Base-by-base conservation (phyloP, 2,797 vertebrate species). In the Enteromius viviparus region DNA sequence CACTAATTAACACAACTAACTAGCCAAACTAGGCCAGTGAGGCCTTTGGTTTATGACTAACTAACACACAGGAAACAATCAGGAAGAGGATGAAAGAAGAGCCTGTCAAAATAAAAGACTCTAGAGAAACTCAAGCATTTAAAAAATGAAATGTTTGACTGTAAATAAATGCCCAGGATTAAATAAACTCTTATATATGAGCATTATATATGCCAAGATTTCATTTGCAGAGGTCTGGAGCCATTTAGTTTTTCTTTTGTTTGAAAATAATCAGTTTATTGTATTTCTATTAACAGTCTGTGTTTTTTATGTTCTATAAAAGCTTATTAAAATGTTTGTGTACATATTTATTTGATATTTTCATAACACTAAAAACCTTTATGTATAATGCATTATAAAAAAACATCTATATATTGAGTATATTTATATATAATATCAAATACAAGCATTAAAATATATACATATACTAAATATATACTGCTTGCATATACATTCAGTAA, bases 41-140 rank as follows among this genome's bases (percentile, higher is more conserved):
- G 4, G 55, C 1, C 58, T 26, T 6, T 60, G 58, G 11, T 60
- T 26, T 14, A 26, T 26, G 29, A 51, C 26, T 17, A 72, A 11
- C 45, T 49, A 45, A 19, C 69, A 17, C n/a, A 15, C 62, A 4
- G 9, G 8, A 51, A 21, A 51, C 9, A n/a, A 34, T 34, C 70
- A 21, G 71, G 10, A 74, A 53, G 29, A 53, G 26, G 0, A 5
- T 12, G 45, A 51, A 29, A 2, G 45, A 51, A 51, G 19, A 21
- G 11, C 26, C 70, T 21, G 26, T 72, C 71, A 74, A 53, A 74
- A 74, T 53, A 53, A 74, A 74, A 74, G 47, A 6, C 70, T 21
- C 17, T 6, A 14, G 6, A 55, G 7, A n/a, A 55, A n/a, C 53
- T n/a, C 19, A 53, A 21, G 51, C 68, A 26, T 45, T 45, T 8